These are phyloP conservation scores for Psittacula cyanocephala DNA, from an alignment of 2,113 vertebrate genomes.

Conservation along the genomic window DNA sequence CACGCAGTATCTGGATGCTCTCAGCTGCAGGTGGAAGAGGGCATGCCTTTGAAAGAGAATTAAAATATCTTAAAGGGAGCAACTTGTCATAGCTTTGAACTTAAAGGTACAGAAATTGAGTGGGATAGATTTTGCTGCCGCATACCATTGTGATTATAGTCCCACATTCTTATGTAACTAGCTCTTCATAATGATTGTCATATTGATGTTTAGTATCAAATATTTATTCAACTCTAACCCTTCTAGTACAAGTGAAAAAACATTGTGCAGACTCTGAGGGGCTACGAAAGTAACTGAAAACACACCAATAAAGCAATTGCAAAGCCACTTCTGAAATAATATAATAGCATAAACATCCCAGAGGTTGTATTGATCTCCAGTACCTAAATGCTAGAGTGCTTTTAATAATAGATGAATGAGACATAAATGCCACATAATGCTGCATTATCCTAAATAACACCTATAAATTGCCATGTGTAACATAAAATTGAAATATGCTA, in stretches of 20 bases:
- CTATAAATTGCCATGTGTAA: conserved; percentile 61
- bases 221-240: neutral
- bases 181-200: neutral
- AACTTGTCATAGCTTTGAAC: neutral
- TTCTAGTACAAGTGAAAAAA: neutral
- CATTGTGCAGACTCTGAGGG: neutral
- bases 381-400: conserved; percentile 54
- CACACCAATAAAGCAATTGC: conserved; percentile 47
- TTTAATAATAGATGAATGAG: conserved; percentile 74
- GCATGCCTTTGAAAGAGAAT: neutral
- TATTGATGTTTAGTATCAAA: neutral
- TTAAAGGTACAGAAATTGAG: neutral
- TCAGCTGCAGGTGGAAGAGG: neutral
- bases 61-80: neutral
- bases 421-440: conserved; percentile 55
- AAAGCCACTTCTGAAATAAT: conserved; percentile 57
- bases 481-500: conserved; percentile 76
- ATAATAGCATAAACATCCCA: conserved; percentile 44
- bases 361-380: conserved; percentile 55
- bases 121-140: neutral
- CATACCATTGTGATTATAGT: neutral
- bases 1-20: neutral
- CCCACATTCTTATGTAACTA: neutral
- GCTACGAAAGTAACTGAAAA: conserved; percentile 48
- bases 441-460: conserved; percentile 71